A percentile compares a stretch with the other conserved stretches of the same genome.
Conservation (phyloP, 2,888 invertebrate species). For the Parnassius apollo region DNA sequence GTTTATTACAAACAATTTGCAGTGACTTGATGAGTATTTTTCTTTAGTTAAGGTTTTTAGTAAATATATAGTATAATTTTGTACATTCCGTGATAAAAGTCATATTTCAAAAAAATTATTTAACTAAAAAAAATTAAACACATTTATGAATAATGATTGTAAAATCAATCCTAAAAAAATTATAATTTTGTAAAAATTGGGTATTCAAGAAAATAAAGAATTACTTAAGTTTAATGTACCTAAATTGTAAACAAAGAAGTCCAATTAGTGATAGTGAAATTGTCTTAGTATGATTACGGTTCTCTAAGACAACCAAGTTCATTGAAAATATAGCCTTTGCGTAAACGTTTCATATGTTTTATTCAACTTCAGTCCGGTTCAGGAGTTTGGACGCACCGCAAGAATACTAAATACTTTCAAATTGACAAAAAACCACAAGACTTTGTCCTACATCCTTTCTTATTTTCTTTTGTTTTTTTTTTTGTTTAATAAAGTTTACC, state of each 20-base stretch:
- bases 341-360: slow-evolving; percentile 42
- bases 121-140: too few relatives aligned
- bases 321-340: slow-evolving; percentile 46
- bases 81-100: too few relatives aligned
- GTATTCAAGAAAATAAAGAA: slow-evolving; percentile 6
- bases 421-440: slow-evolving; percentile 27
- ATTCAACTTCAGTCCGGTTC: slow-evolving; percentile 40
- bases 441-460: slow-evolving; percentile 25
- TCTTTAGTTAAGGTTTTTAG: too few relatives aligned
- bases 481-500: not conserved
- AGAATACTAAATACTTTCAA: slow-evolving; percentile 15
- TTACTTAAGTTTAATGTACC: slow-evolving; percentile 10
- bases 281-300: slow-evolving; percentile 40
- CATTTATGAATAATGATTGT: too few relatives aligned
- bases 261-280: slow-evolving; percentile 1
- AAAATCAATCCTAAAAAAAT: too few relatives aligned
- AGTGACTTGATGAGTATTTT: too few relatives aligned
- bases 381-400: slow-evolving; percentile 10
- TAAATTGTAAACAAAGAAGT: slow-evolving; percentile 3
- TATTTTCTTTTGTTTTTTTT: slow-evolving; percentile 1
- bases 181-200: not conserved
- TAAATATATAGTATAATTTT: too few relatives aligned
- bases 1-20: too few relatives aligned
- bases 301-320: slow-evolving; percentile 34
- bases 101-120: too few relatives aligned